Evolutionary conservation across 2,888 invertebrate species (phyloP), one percentile per base, ranked within the genome.

Genomic region (Gymnosoma rotundatum): DNA sequence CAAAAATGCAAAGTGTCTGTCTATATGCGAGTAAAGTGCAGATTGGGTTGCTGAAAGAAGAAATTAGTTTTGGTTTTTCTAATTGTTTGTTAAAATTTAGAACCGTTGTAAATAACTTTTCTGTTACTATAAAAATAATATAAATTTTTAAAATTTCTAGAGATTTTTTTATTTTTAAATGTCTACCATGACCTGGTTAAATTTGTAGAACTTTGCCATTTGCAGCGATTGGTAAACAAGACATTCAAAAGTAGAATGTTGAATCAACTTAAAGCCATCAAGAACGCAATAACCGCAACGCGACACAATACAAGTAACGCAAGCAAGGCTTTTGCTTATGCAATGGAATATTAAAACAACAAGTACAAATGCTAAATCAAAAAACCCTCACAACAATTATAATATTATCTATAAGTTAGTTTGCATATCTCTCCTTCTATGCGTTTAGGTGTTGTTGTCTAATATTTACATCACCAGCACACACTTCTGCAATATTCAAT

Each of bases 231-330:
- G 56, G 56, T 54, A 48, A 78, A 48, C 20, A 48, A 54, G 70
- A 36, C 64, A 79, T 64, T 58, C 64, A 50, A 14, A 79, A 72
- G 50, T 36, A 32, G 50, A 60, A 66, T 60, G 38, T 60, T 60
- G 73, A 73, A 66, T 20, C 52, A 60, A 72, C 78, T 72, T 73
- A 64, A 54, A 73, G 66, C 52, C 73, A 73, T 66, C 58, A 72
- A 48, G 36, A 48, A 60, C 60, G 38, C 69, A 78, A 70, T 63
- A 78, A 70, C 42, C 45, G 54, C 36, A 54, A 70, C 20, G 45
- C n/a, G 32, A 36, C 21, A 42, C 63, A 78, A 54, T 42, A 16
- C 54, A 18, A 45, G 36, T 25, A 63, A n/a, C 4, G 14, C 54
- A 48, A 20, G 12, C 45, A 38, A n/a, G 10, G 20, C 48, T 16